These are phyloP conservation scores for Clunio marinus DNA, from an alignment of 2,888 invertebrate genomes.

Conservation along the genomic window DNA sequence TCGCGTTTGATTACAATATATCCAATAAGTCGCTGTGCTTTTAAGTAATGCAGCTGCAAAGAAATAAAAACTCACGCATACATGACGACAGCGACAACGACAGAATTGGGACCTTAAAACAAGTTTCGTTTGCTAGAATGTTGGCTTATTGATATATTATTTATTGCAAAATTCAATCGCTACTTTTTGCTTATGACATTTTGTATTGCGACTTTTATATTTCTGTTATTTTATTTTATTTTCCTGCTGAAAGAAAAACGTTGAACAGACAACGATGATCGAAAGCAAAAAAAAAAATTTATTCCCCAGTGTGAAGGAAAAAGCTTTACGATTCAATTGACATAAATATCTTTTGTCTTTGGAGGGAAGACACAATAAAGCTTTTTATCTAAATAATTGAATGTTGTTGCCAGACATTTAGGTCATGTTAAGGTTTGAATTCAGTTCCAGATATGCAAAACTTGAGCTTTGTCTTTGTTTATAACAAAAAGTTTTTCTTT, in stretches of 20 bases:
- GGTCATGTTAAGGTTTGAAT: too few species aligned
- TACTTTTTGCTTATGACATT: background rate
- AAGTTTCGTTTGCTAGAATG: constrained; percentile 4
- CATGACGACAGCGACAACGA: background rate
- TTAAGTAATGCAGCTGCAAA: background rate
- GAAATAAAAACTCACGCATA: background rate
- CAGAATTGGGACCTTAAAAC: background rate
- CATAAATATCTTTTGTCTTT: too few species aligned
- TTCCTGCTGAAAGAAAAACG: background rate
- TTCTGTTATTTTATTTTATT: background rate
- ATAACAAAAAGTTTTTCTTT: too few species aligned
- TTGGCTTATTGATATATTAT: background rate
- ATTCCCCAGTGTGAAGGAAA: too few species aligned
- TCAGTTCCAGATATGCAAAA: too few species aligned
- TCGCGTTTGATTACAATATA: background rate
- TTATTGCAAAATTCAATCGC: background rate
- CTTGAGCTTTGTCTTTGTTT: too few species aligned
- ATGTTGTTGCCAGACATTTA: too few species aligned
- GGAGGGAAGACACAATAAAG: too few species aligned
- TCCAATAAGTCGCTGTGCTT: background rate
- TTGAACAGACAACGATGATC: background rate
- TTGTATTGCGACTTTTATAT: background rate
- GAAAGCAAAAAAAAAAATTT: background rate
- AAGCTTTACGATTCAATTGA: too few species aligned
- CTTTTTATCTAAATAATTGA: too few species aligned